Evolutionary conservation across 2,113 vertebrate genomes (phyloP), one percentile per base, ranked within the genome.

Genomic region (Ceyx margarethae): DNA sequence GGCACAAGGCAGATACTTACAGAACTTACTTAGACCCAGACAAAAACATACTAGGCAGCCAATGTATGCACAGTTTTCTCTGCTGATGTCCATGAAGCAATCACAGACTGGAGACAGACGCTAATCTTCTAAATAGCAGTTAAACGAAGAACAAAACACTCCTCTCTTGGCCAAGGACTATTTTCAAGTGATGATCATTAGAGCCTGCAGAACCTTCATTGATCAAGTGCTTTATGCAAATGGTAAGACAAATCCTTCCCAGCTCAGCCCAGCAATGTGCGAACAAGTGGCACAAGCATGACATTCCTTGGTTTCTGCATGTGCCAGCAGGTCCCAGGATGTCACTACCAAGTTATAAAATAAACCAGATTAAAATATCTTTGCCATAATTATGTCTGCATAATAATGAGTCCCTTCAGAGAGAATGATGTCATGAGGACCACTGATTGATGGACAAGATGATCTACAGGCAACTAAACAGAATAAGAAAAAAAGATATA

Each of bases 281-380:
- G 87, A 89, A 94, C 87, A 94, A 95, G 88, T 89, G 84, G 78
- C 83, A 84, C 66, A 95, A 91, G 93, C 83, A 62, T 86, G 76
- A 94, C 90, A 85, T 90, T 93, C 90, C 92, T 78, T n/a, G 15
- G 75, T 82, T 94, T 90, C 85, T 73, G 14, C 72, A 48, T 23
- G n/a, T 79, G 94, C 93, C 89, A 95, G 68, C 60, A 92, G 48
- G 83, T 75, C 69, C 53, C 73, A 81, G 62, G 77, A 61, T 72
- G 89, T 86, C 87, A 93, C 20, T 89, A 89, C 54, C 71, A 73
- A 58, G 74, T 58, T 79, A 75, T 81, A 93, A 94, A 96, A 84
- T 79, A 46, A 93, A 92, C 20, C 43, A 81, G 48, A 91, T 81
- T 91, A 89, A 95, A 91, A 94, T 89, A 80, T 58, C 46, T 91